Evolutionary conservation across 2,797 vertebrate genomes (phyloP).

Genomic region (Psittacula echo): DNA sequence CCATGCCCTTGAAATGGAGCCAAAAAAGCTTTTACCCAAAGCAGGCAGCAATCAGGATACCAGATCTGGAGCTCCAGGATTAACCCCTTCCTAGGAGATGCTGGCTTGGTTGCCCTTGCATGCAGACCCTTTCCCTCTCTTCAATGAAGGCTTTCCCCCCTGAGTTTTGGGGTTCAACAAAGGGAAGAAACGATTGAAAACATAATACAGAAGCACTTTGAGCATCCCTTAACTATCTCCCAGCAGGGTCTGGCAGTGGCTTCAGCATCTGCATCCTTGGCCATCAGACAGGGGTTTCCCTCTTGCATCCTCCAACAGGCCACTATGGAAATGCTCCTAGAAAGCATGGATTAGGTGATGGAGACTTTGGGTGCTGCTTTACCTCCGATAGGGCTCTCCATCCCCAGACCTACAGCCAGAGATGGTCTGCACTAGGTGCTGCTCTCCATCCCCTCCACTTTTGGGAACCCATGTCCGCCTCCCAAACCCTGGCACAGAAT

Average conservation of each 20-base stretch:
- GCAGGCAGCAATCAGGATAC: slow-evolving; percentile 66
- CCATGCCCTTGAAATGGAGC: slow-evolving; percentile 71
- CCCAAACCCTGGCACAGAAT: neutral
- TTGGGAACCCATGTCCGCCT: neutral
- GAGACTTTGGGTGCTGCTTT: neutral
- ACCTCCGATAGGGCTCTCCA: neutral
- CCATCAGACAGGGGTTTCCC: neutral
- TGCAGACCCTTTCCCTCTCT: neutral
- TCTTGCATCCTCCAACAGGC: neutral
- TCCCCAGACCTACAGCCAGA: accelerated
- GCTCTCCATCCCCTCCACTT: neutral
- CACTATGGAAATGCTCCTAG: neutral
- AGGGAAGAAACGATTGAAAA: neutral
- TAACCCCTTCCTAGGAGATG: slow-evolving; percentile 50
- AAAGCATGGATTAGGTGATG: neutral
- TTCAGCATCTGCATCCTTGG: neutral
- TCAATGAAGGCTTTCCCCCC: neutral
- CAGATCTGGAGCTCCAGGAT: slow-evolving; percentile 45
- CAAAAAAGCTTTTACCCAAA: slow-evolving; percentile 78
- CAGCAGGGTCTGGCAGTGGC: accelerated
- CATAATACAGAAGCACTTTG: neutral
- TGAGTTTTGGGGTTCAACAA: neutral
- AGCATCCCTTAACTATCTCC: accelerated
- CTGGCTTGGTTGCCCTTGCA: neutral
- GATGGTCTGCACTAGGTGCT: neutral